A percentile compares a stretch with the other conserved stretches of the same genome.
phyloP scores from a whole-genome alignment of 2,113 vertebrate species.

The Todiramphus chloris region DNA sequence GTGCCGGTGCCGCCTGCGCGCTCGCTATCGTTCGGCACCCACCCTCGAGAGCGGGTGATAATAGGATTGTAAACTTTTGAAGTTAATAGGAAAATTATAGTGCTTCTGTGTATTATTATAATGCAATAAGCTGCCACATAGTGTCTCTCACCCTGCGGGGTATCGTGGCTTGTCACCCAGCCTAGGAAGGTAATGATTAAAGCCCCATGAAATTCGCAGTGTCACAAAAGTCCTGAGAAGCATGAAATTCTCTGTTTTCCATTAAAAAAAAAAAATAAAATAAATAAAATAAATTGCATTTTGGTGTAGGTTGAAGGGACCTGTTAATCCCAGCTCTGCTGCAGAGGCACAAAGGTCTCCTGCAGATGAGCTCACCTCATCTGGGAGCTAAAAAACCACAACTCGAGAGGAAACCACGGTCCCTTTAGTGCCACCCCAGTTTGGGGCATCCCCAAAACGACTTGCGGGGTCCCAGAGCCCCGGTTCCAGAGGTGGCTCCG shows the following conservation, averaged over 20 bases:
- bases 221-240: constrained; percentile 64
- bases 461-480: accelerated
- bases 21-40: not conserved
- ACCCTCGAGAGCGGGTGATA: constrained; percentile 31
- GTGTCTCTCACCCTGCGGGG: constrained; percentile 38
- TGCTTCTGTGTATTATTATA: constrained; percentile 29
- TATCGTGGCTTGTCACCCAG: constrained; percentile 28
- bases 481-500: not conserved
- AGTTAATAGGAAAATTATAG: constrained; percentile 70
- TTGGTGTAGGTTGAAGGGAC: not conserved
- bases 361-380: not conserved
- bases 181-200: constrained; percentile 66
- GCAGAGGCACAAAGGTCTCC: not conserved
- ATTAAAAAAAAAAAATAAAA: not conserved
- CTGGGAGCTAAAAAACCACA: not conserved
- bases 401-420: not conserved
- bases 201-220: constrained; percentile 74
- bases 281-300: not conserved
- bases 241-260: constrained; percentile 39
- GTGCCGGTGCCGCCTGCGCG: not conserved
- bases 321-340: not conserved
- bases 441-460: accelerated
- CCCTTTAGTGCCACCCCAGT: not conserved
- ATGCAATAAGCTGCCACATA: constrained; percentile 41
- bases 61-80: constrained; percentile 76